Percentiles rank a stretch among this genome's conserved stretches.
phyloP scores from a whole-genome alignment of 2,888 invertebrate genomes.

The Leptogaster cylindrica region DNA sequence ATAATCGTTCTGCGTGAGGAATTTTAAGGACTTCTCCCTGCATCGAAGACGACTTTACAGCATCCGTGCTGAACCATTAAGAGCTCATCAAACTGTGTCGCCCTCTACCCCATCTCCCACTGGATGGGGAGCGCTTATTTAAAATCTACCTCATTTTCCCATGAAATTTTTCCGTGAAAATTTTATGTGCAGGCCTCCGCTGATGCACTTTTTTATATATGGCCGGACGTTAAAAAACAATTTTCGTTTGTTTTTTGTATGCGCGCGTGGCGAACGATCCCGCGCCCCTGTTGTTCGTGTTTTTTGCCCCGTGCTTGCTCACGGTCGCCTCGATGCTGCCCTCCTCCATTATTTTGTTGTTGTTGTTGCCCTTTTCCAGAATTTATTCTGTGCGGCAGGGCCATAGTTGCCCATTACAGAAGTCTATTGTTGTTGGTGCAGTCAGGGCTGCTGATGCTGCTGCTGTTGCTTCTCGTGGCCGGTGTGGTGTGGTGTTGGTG shows the following conservation, averaged over 20 bases:
- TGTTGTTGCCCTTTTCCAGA: neutral
- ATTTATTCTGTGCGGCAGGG: conserved; percentile 27
- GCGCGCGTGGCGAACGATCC: conserved; percentile 27
- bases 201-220: conserved; percentile 40
- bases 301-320: conserved; percentile 24
- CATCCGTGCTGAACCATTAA: neutral
- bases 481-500: too few relatives aligned
- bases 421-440: conserved; percentile 27
- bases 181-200: conserved; percentile 27
- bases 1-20: neutral
- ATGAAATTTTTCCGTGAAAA: conserved; percentile 1
- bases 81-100: neutral
- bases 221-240: conserved; percentile 40
- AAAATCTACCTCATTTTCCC: conserved; percentile 22
- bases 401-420: conserved; percentile 36
- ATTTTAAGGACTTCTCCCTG: conserved; percentile 13
- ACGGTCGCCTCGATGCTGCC: neutral
- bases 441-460: neutral
- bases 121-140: neutral
- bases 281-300: neutral
- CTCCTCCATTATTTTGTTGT: conserved; percentile 13
- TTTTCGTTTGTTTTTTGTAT: conserved; percentile 40
- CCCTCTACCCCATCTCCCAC: neutral
- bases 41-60: neutral
- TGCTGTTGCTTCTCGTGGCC: neutral